Percentiles rank a stretch among this genome's conserved stretches.
Evolutionary conservation across 2,797 vertebrate species (phyloP).

Genomic region (Protonibea diacanthus): DNA sequence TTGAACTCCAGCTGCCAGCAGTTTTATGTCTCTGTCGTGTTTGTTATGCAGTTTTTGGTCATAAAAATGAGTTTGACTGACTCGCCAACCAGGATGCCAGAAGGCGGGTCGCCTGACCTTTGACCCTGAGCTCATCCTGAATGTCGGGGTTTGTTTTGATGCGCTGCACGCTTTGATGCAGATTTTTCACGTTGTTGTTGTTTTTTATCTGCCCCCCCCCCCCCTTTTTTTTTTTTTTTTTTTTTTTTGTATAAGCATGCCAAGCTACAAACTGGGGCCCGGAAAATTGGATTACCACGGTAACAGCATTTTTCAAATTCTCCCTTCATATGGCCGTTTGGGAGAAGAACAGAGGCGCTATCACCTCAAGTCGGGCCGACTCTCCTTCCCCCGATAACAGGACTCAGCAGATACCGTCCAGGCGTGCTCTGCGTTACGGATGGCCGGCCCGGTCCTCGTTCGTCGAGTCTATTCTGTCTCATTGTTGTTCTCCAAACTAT

Average conservation of each 20-base stretch:
- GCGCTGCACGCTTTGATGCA: constrained; percentile 17
- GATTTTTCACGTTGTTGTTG: constrained; percentile 18
- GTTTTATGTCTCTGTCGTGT: not conserved
- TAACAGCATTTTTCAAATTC: constrained; percentile 74
- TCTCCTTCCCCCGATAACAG: constrained; percentile 29
- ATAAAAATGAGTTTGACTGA: constrained; percentile 7
- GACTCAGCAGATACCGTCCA: constrained; percentile 21
- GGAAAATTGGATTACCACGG: constrained; percentile 79
- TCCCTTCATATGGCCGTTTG: constrained; percentile 45
- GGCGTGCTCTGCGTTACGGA: constrained; percentile 36
- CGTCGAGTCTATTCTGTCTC: constrained; percentile 36
- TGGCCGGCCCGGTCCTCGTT: constrained; percentile 15
- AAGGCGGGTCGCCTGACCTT: not conserved
- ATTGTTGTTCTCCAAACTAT: constrained; percentile 36
- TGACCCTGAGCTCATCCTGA: constrained; percentile 7
- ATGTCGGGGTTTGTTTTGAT: constrained; percentile 3
- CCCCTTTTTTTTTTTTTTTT: constrained; percentile 28
- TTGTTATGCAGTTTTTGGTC: not conserved
- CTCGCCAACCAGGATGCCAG: not conserved
- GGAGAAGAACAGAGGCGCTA: constrained; percentile 51
- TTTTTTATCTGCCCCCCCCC: not conserved
- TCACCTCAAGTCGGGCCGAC: constrained; percentile 39
- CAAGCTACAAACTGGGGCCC: constrained; percentile 54
- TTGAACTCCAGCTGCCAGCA: not conserved
- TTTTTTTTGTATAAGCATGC: constrained; percentile 55